Percentiles rank a stretch among this genome's conserved stretches.
Conservation (phyloP, 1,140 invertebrate species). For the Euglossa dilemma region DNA sequence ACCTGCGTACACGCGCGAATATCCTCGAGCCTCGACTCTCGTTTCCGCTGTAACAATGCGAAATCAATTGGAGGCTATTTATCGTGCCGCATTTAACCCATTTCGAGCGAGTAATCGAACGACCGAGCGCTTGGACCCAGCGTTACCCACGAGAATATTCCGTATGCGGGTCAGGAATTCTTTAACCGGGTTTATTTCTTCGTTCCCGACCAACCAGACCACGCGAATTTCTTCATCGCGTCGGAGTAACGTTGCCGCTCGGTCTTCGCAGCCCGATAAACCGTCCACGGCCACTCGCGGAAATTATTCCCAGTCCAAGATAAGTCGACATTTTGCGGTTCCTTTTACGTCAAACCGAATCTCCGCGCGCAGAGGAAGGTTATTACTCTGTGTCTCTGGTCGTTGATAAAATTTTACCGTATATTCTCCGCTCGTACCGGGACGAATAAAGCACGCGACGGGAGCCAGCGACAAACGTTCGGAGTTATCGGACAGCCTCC, state of each 20-base stretch:
- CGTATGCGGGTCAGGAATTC: neutral
- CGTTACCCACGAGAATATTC: neutral
- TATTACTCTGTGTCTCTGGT: no score
- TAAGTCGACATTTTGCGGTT: no score
- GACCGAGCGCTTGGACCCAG: neutral
- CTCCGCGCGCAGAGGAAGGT: no score
- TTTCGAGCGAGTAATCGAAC: slow-evolving; percentile 18
- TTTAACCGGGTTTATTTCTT: neutral
- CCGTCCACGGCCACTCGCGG: neutral
- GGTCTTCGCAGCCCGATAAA: neutral
- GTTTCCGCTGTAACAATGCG: slow-evolving; percentile 24
- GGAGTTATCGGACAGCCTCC: neutral
- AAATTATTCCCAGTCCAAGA: neutral
- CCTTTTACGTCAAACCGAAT: no score
- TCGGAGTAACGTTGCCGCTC: neutral
- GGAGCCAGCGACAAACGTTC: neutral
- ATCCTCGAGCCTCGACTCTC: neutral
- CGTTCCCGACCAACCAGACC: neutral
- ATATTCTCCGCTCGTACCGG: no score
- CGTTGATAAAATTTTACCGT: no score
- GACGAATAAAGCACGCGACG: no score
- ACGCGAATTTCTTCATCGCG: neutral
- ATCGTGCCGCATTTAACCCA: slow-evolving; percentile 33
- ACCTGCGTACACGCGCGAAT: neutral
- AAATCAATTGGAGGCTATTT: slow-evolving; percentile 37